Evolutionary conservation across 2,113 vertebrate genomes (phyloP).

Genomic region (Pyxicephalus adspersus): DNA sequence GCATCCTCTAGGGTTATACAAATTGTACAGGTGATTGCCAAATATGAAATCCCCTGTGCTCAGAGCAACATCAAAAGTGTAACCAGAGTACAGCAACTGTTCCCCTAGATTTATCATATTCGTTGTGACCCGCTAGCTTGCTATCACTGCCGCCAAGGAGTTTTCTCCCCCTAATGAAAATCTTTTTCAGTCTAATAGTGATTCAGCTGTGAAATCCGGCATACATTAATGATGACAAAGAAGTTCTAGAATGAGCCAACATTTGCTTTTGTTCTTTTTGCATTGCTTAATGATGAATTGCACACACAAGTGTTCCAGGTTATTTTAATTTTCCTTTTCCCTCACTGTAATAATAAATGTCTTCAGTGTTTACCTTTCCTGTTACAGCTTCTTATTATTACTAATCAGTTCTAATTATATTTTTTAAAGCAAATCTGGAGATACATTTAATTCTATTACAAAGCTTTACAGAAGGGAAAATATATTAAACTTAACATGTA

Average conservation of each 20-base stretch:
- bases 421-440: constrained; percentile 55
- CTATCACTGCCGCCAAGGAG: constrained; percentile 69
- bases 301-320: constrained; percentile 66
- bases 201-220: constrained; percentile 74
- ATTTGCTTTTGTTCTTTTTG: constrained; percentile 71
- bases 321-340: constrained; percentile 69
- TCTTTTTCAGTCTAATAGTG: constrained; percentile 71
- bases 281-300: constrained; percentile 72
- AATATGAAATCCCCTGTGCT: background rate
- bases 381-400: constrained; percentile 65
- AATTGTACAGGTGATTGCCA: constrained; percentile 19
- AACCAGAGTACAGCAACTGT: background rate
- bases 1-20: constrained; percentile 1
- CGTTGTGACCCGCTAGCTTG: constrained; percentile 67
- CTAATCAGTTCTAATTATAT: constrained; percentile 68
- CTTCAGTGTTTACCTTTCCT: constrained; percentile 68
- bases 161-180: constrained; percentile 71
- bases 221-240: constrained; percentile 78
- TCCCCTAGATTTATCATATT: constrained; percentile 18
- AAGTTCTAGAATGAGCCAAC: constrained; percentile 70
- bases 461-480: background rate
- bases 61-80: background rate
- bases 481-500: background rate
- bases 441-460: constrained; percentile 17
- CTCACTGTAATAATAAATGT: constrained; percentile 70